These are phyloP conservation scores for Poeciliopsis infans DNA, from an alignment of 2,797 vertebrate genomes.

Conservation along the genomic window DNA sequence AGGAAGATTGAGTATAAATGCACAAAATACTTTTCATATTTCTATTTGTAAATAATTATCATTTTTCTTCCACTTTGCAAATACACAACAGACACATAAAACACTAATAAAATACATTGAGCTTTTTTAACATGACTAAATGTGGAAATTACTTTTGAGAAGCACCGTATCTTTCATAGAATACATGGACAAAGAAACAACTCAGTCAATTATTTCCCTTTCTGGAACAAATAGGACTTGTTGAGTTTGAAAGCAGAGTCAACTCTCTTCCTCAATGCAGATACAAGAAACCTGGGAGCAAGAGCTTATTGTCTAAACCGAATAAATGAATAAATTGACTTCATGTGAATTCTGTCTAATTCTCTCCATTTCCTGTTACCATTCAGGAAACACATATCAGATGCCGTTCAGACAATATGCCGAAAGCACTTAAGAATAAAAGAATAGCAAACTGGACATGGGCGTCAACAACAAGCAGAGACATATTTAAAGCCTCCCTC, in stretches of 20 bases:
- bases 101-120: not conserved
- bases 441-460: not conserved
- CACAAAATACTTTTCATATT: not conserved
- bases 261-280: conserved; percentile 24
- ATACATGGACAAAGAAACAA: not conserved
- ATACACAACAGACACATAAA: not conserved
- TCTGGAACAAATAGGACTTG: conserved; percentile 19
- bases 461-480: conserved; percentile 12
- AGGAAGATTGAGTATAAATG: not conserved
- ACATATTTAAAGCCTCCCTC: conserved; percentile 33
- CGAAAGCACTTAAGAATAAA: conserved; percentile 10
- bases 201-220: conserved; percentile 18
- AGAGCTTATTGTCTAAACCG: conserved; percentile 18
- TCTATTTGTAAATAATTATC: not conserved
- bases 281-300: conserved; percentile 6
- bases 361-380: conserved; percentile 23
- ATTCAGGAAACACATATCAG: conserved; percentile 29
- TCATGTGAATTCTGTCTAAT: conserved; percentile 25
- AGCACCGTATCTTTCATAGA: not conserved
- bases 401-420: conserved; percentile 19
- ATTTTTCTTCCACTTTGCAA: not conserved
- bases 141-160: not conserved
- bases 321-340: conserved; percentile 21
- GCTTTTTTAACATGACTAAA: not conserved
- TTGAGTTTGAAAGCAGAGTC: conserved; percentile 3